Evolutionary conservation across 2,797 vertebrate genomes (phyloP).

Genomic region (Myotis daubentonii): DNA sequence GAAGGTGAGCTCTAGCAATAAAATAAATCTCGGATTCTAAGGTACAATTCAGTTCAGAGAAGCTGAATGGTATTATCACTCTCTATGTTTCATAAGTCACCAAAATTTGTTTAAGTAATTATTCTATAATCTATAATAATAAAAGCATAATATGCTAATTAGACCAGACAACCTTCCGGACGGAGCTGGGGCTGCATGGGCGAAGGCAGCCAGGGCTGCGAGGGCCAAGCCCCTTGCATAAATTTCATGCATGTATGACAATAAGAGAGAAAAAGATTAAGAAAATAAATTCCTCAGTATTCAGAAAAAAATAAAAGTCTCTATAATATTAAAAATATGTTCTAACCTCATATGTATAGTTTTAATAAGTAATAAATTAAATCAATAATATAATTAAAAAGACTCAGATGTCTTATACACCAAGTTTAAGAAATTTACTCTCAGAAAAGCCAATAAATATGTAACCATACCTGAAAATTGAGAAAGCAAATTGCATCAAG

Average conservation of each 20-base stretch:
- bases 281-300: background rate
- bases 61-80: background rate
- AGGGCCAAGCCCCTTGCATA: too few species aligned
- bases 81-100: background rate
- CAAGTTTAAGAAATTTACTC: constrained; percentile 10
- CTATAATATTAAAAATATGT: background rate
- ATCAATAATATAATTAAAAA: constrained; percentile 5
- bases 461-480: constrained; percentile 6
- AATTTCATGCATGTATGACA: too few species aligned
- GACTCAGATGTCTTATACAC: background rate
- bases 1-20: background rate
- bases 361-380: background rate
- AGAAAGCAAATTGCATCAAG: background rate
- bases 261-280: background rate
- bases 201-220: rapidly evolving
- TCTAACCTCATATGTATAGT: background rate
- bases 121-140: background rate
- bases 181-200: too few species aligned
- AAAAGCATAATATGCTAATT: too few species aligned
- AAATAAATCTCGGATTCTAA: background rate
- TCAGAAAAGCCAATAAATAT: constrained; percentile 43
- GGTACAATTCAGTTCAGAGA: background rate
- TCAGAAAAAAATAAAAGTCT: background rate
- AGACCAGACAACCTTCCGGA: too few species aligned
- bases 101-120: background rate